A percentile compares a stretch with the other conserved stretches of the same genome.
phyloP scores from a whole-genome alignment of 2,797 vertebrate genomes.

The Pantherophis alleghaniensis region DNA sequence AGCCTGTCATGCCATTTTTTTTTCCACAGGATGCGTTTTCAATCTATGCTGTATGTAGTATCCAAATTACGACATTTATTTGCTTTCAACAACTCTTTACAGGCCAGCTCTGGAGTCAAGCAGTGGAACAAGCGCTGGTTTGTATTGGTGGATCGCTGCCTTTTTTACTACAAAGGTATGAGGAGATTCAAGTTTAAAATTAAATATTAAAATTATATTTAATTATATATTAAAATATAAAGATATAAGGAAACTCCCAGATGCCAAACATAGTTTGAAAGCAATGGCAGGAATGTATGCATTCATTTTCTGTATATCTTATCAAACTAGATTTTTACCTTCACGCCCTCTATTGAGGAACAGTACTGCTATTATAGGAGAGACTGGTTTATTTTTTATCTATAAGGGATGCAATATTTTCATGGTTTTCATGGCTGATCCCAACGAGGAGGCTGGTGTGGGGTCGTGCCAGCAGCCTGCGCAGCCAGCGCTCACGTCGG shows the following conservation, averaged over 20 bases:
- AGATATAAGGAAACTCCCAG: background rate
- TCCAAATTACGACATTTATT: background rate
- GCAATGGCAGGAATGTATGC: background rate
- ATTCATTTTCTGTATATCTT: background rate
- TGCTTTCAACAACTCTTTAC: conserved; percentile 5
- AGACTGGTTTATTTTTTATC: background rate
- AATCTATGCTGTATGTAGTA: background rate
- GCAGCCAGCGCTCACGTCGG: too few relatives aligned
- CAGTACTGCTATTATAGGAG: background rate
- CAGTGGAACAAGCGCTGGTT: conserved; percentile 98
- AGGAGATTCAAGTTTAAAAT: background rate
- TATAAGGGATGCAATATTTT: background rate
- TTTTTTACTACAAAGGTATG: conserved; percentile 96
- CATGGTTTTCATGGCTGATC: background rate
- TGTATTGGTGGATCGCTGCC: conserved; percentile 89
- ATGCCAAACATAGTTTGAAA: background rate
- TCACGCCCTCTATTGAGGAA: background rate
- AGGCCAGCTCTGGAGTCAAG: conserved; percentile 94
- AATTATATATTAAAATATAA: background rate
- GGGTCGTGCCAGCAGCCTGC: too few relatives aligned
- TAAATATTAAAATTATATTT: background rate
- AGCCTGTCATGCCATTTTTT: background rate
- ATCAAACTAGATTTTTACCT: background rate
- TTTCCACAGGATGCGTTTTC: background rate
- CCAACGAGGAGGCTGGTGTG: too few relatives aligned